These are phyloP conservation scores for Cryptocheilus praepositus DNA, from an alignment of 2,888 invertebrate species.

Conservation along the genomic window DNA sequence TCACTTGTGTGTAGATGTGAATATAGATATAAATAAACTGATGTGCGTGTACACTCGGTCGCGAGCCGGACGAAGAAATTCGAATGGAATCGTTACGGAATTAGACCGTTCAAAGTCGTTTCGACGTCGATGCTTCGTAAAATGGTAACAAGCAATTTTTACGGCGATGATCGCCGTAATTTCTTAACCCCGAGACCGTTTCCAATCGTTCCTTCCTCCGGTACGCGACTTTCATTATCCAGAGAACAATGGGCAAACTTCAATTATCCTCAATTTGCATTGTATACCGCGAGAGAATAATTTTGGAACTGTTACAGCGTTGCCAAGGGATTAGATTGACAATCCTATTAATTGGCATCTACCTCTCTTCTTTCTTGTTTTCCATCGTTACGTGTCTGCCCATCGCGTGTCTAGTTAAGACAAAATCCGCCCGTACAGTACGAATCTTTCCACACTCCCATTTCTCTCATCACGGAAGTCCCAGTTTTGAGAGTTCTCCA, in stretches of 20 bases:
- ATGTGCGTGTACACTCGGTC: too few relatives aligned
- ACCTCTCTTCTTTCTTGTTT: too few relatives aligned
- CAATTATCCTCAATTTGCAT: conserved; percentile 3
- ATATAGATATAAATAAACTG: too few relatives aligned
- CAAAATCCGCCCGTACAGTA: conserved; percentile 59
- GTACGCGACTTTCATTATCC: conserved; percentile 41
- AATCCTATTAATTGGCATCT: too few relatives aligned
- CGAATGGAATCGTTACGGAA: too few relatives aligned
- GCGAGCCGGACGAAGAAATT: not conserved
- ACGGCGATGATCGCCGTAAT: conserved; percentile 4
- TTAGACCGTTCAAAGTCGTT: too few relatives aligned
- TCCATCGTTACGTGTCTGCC: conserved; percentile 34
- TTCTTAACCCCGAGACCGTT: conserved; percentile 14
- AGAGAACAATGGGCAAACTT: conserved; percentile 38
- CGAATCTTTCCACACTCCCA: conserved; percentile 71
- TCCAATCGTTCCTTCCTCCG: conserved; percentile 35
- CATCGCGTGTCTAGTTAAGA: conserved; percentile 32
- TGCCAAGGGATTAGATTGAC: too few relatives aligned
- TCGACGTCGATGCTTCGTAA: too few relatives aligned
- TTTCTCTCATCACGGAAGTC: conserved; percentile 42
- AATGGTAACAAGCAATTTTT: too few relatives aligned
- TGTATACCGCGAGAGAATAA: too few relatives aligned
- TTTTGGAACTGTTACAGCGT: too few relatives aligned
- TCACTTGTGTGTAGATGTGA: too few relatives aligned
- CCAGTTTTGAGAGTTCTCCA: conserved; percentile 30